phyloP scores from a whole-genome alignment of 35 echinoderm and acorn worm species.

The Strongylocentrotus purpuratus region DNA sequence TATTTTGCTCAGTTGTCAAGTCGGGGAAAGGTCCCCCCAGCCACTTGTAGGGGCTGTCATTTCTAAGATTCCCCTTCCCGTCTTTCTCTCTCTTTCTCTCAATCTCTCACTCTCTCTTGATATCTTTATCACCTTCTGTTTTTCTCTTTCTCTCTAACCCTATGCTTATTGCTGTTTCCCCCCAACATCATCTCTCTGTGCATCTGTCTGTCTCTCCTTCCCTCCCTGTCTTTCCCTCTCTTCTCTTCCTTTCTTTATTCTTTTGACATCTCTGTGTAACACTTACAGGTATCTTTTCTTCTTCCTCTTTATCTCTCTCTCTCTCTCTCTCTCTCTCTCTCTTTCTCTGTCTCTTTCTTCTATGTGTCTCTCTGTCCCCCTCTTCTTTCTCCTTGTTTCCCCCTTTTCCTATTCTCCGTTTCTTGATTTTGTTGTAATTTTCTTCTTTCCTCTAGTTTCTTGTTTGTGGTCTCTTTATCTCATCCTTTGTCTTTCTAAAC shows the following conservation, averaged over 20 bases:
- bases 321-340: background rate
- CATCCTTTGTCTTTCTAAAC: background rate
- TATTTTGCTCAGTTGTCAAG: slow-evolving; percentile 52
- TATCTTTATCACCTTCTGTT: background rate
- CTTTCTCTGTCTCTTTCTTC: background rate
- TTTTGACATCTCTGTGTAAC: background rate
- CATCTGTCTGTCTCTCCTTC: background rate
- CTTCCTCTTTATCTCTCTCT: background rate
- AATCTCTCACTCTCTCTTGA: background rate
- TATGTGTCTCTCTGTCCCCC: too few relatives aligned
- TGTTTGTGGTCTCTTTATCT: background rate
- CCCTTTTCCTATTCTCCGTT: too few relatives aligned
- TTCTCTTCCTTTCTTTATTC: background rate
- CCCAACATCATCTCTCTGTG: background rate
- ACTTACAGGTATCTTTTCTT: background rate
- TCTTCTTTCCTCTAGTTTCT: background rate
- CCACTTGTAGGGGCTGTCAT: slow-evolving; percentile 54
- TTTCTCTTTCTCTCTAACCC: background rate
- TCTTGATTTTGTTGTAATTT: background rate
- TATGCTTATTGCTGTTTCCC: background rate
- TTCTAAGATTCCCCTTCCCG: slow-evolving; percentile 24
- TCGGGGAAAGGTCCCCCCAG: slow-evolving; percentile 19
- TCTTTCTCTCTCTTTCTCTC: background rate
- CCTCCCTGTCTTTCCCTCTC: background rate
- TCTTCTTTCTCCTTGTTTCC: too few relatives aligned